Conservation (phyloP, 2,113 vertebrate species). For the Myanophis thanlyinensis region DNA sequence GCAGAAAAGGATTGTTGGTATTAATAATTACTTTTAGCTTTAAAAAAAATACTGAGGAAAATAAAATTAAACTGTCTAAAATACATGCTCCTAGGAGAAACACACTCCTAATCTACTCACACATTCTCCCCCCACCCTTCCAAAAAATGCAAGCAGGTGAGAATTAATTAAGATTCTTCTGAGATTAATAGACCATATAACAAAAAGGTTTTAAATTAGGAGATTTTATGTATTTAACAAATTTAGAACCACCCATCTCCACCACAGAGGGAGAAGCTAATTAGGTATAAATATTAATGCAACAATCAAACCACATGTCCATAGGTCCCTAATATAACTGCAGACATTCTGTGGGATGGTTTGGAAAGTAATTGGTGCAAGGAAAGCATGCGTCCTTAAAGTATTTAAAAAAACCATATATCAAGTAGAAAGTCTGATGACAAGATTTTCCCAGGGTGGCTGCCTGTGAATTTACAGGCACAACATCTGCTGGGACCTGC, state of each 20-base stretch:
- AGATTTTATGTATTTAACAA: not conserved
- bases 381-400: not conserved
- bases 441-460: not conserved
- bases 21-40: not conserved
- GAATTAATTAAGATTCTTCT: fast-evolving
- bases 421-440: not conserved
- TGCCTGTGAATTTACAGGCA: not conserved
- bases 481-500: not conserved
- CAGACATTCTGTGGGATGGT: not conserved
- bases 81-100: not conserved
- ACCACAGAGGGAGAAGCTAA: not conserved
- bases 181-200: not conserved
- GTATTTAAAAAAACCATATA: not conserved
- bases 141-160: not conserved
- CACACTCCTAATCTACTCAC: not conserved
- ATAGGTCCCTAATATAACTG: not conserved
- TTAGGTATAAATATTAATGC: not conserved
- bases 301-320: not conserved
- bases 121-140: not conserved
- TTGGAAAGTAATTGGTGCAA: not conserved
- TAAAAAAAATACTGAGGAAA: not conserved
- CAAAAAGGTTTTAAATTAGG: not conserved
- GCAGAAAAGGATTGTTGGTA: not conserved
- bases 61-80: not conserved
- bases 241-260: not conserved